Conservation (phyloP, 2,797 vertebrate genomes). For the Cottoperca gobio region DNA sequence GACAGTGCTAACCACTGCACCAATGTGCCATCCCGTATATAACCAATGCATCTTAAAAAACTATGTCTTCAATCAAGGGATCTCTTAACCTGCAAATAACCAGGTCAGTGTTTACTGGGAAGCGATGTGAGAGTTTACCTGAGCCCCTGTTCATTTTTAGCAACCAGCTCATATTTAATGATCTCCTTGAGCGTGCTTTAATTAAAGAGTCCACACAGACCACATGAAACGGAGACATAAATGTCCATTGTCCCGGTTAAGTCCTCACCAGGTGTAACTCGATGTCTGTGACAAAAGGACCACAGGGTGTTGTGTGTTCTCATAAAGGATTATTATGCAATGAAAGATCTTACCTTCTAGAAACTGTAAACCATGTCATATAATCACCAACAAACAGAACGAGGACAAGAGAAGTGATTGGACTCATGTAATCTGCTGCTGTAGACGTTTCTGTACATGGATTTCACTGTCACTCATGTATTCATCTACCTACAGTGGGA, state of each 20-base stretch:
- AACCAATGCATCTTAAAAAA: too few species aligned
- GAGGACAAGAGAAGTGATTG: conserved; percentile 52
- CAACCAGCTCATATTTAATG: conserved; percentile 50
- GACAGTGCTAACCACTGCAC: background rate
- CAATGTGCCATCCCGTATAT: too few species aligned
- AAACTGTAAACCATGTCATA: conserved; percentile 63
- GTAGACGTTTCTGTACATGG: conserved; percentile 24
- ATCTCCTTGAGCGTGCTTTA: conserved; percentile 18
- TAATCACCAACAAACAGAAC: conserved; percentile 40
- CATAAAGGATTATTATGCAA: conserved; percentile 62
- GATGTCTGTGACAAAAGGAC: conserved; percentile 60
- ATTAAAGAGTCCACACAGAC: conserved; percentile 32
- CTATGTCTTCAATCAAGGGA: too few species aligned
- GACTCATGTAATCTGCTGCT: conserved; percentile 48
- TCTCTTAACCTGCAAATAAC: background rate
- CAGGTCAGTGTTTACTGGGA: background rate
- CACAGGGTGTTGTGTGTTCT: conserved; percentile 43
- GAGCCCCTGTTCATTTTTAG: conserved; percentile 57
- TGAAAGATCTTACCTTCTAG: conserved; percentile 41
- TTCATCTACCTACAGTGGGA: conserved; percentile 1
- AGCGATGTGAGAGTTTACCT: conserved; percentile 1
- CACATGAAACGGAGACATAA: conserved; percentile 47
- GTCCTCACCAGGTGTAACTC: conserved; percentile 59
- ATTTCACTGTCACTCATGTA: conserved; percentile 19
- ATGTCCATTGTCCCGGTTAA: conserved; percentile 39